These are phyloP conservation scores for Acropora tenuis DNA, from an alignment of 64 coral and sea anemone genomes.

Conservation along the genomic window DNA sequence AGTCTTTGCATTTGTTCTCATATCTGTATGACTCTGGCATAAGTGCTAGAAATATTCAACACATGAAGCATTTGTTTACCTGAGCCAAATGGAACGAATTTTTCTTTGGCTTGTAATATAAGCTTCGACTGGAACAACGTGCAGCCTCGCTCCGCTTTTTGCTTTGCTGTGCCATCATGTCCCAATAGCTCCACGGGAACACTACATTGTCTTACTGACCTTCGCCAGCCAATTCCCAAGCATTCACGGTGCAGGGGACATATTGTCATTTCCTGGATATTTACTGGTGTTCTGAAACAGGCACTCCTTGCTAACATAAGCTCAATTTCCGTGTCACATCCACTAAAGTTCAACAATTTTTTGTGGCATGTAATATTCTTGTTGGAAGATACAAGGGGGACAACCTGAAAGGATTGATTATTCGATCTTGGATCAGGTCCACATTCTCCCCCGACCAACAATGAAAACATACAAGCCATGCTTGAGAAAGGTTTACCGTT, in stretches of 20 bases:
- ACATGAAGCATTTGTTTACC: constrained; percentile 19
- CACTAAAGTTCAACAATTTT: constrained; percentile 9
- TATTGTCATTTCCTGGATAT: constrained; percentile 5
- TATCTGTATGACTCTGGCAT: background rate
- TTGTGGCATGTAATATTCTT: constrained; percentile 26
- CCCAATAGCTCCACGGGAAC: constrained; percentile 1
- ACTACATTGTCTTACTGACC: background rate
- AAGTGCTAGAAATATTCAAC: constrained; percentile 3
- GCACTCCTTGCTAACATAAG: constrained; percentile 27
- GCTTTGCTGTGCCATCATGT: background rate
- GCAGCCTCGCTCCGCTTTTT: constrained; percentile 24
- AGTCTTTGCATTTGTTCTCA: constrained; percentile 12
- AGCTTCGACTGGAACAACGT: constrained; percentile 14
- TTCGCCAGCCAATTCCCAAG: no score
- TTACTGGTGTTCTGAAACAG: constrained; percentile 11
- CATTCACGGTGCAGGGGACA: no score
- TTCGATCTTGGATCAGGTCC: constrained; percentile 29
- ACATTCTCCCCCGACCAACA: constrained; percentile 26
- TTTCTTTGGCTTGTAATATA: constrained; percentile 21
- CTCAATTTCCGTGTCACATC: constrained; percentile 12
- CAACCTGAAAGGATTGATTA: background rate
- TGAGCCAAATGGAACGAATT: constrained; percentile 44
- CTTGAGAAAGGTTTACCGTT: no score
- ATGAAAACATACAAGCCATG: constrained; percentile 10
- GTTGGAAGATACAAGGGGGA: constrained; percentile 27